Evolutionary conservation across 2,888 invertebrate genomes (phyloP).

Genomic region (Synergus itoensis): DNA sequence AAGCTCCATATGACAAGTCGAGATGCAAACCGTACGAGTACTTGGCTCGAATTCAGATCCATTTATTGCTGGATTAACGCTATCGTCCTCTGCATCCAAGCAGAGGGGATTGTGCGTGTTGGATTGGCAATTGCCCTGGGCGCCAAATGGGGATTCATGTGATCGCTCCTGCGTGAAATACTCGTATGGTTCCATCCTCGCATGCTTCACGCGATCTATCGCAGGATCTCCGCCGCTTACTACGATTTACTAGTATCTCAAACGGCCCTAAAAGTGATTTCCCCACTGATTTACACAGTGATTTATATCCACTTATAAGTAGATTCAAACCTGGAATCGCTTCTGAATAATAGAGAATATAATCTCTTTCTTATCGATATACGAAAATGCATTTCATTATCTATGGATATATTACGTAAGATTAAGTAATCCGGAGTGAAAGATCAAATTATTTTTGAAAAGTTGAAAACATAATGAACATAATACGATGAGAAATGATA

Average conservation of each 20-base stretch:
- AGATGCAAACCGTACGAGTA: background rate
- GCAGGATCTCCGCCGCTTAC: conserved; percentile 8
- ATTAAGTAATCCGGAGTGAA: background rate
- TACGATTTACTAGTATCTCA: conserved; percentile 29
- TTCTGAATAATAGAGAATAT: background rate
- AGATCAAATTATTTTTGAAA: background rate
- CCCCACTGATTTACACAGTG: conserved; percentile 8
- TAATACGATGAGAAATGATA: background rate
- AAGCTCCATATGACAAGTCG: conserved; percentile 9
- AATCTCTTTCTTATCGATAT: background rate
- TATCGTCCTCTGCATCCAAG: background rate
- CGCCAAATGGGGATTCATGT: conserved; percentile 38
- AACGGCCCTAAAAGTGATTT: conserved; percentile 37
- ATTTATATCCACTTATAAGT: conserved; percentile 20
- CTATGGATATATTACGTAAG: background rate
- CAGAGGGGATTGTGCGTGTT: conserved; percentile 19
- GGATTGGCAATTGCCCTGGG: conserved; percentile 25
- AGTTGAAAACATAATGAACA: background rate
- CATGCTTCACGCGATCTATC: conserved; percentile 41
- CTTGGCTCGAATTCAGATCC: conserved; percentile 40
- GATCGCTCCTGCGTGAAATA: conserved; percentile 39
- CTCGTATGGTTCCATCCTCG: conserved; percentile 52
- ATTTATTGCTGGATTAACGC: conserved; percentile 38
- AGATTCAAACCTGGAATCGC: background rate
- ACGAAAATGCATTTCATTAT: background rate